A percentile compares a stretch with the other conserved stretches of the same genome.
phyloP scores from a whole-genome alignment of 2,888 invertebrate genomes.

The Drosophila planitibia region DNA sequence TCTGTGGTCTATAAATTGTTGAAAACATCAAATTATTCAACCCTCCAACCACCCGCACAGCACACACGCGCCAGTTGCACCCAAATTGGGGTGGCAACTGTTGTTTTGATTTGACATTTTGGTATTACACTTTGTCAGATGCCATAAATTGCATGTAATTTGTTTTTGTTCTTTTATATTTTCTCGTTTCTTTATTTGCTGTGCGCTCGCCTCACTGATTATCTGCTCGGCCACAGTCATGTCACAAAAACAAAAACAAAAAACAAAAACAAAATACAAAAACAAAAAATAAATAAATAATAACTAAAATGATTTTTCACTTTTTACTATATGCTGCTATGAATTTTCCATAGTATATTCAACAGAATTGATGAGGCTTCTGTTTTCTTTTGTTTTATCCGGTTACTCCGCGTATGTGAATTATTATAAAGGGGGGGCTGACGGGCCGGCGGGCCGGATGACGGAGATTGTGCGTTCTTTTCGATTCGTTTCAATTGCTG shows the following conservation, averaged over 20 bases:
- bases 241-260: conserved; percentile 20
- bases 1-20: conserved; percentile 17
- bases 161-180: conserved; percentile 7
- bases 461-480: conserved; percentile 8
- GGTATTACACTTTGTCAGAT: conserved; percentile 22
- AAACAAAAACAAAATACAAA: conserved; percentile 2
- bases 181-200: neutral
- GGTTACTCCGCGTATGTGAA: neutral
- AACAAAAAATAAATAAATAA: neutral
- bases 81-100: conserved; percentile 21
- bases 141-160: conserved; percentile 26
- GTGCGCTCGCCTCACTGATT: neutral
- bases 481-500: conserved; percentile 4
- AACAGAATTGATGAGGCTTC: conserved; percentile 10
- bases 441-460: neutral
- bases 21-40: conserved; percentile 32
- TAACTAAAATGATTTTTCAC: conserved; percentile 11
- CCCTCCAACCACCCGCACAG: neutral
- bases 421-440: neutral
- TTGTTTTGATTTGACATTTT: conserved; percentile 49
- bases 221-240: conserved; percentile 17
- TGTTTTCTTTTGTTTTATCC: conserved; percentile 1
- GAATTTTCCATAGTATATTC: conserved; percentile 23
- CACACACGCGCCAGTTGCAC: neutral
- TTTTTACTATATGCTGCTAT: conserved; percentile 32